Evolutionary conservation across 2,113 vertebrate species (phyloP).

Genomic region (Corvus moneduloides): DNA sequence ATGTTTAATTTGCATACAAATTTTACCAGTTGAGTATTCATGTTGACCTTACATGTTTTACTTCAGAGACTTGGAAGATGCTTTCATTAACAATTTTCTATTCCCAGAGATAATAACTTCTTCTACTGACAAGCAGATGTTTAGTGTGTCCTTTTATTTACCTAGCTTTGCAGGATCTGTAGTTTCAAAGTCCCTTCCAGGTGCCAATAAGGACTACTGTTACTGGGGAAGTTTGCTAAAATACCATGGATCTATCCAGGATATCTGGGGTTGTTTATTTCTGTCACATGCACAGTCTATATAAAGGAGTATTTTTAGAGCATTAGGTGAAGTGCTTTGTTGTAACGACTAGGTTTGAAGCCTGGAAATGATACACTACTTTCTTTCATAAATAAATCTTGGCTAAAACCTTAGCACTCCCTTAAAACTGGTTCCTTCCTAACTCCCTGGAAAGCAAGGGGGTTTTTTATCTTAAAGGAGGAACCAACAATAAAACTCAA

Average conservation of each 20-base stretch:
- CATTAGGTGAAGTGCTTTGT: neutral
- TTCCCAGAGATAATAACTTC: neutral
- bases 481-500: neutral
- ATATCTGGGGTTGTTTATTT: neutral
- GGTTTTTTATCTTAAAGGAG: neutral
- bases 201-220: neutral
- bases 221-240: neutral
- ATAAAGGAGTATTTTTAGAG: neutral
- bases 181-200: neutral
- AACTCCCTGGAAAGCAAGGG: neutral
- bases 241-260: neutral
- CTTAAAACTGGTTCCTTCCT: neutral
- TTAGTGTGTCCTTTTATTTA: neutral
- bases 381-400: neutral
- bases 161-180: neutral
- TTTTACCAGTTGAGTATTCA: neutral
- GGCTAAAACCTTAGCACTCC: neutral
- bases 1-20: neutral
- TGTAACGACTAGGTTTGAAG: neutral
- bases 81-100: neutral
- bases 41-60: neutral
- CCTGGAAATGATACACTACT: neutral
- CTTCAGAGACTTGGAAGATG: neutral
- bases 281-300: neutral
- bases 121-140: neutral